Evolutionary conservation across 2,888 invertebrate genomes (phyloP), one percentile per base, ranked within the genome.

Genomic region (Athalia cordata): DNA sequence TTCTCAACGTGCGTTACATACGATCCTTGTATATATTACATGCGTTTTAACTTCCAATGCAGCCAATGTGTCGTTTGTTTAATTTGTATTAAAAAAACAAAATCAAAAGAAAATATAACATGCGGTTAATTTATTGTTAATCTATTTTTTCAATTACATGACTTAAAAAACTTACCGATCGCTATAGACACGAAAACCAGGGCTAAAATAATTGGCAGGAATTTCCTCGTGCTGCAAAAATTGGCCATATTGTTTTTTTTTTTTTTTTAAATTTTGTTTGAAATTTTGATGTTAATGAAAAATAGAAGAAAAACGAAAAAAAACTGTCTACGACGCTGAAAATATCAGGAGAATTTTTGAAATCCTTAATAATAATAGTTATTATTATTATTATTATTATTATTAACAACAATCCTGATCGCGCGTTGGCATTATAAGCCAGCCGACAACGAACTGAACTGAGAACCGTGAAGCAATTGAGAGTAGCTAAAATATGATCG

Each of bases 151-250:
- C 6, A 13, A 62, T 62, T 8, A 3, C 29, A 13, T 13, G 13
- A 8, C 29, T 62, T 4, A n/a, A 11, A n/a, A 55, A 55, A 72
- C 72, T 72, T 72, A 72, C 72, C 72, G 52, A 3, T 72, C n/a
- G 72, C 59, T 59, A 72, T 59, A 59, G 72, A 13, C 45, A 72
- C 59, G 72, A 72, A 72, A 72, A 72, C 72, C 57, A 72, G 57
- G 57, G 59, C 59, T 47, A 72, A 72, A 72, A 72, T 72, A 59
- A 72, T 72, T 15, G 57, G 59, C 13, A 72, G 72, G 29, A 7
- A 11, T 8, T 57, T 59, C 57, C 43, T 59, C 57, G 59, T n/a
- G 57, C 47, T 72, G 72, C 59, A 72, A 72, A 57, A 72, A 72
- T 59, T 72, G 6, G 59, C 72, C 72, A 72, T 72, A 70, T 70